Base-by-base conservation (phyloP, 2,113 vertebrate genomes). In the Cercocebus atys region DNA sequence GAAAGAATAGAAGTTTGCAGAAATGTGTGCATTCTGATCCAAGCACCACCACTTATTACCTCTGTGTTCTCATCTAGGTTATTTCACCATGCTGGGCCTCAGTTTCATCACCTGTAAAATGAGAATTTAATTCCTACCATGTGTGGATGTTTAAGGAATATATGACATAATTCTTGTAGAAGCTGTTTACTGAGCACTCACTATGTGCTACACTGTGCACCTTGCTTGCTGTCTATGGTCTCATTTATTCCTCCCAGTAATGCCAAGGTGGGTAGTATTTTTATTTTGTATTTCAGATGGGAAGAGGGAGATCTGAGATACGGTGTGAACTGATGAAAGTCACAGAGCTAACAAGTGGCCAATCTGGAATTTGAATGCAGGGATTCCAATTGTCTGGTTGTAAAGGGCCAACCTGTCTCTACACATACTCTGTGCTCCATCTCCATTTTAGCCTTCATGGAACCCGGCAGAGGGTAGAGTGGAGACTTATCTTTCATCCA, bases 11-110 rank as follows among this genome's bases (percentile, higher is more conserved):
- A 43, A 25, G 72, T 2, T 20, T 25, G 14, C 10, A 27, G 32
- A 82, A 70, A 23, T 3, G 55, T n/a, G 30, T 83, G 9, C 14
- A 1, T 8, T 52, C 38, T 18, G n/a, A 22, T n/a, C 25, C 1
- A 2, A n/a, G 52, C 43, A 18, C 32, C 1, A 10, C 7, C 12
- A 1, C 4, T 5, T 66, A 5, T 55, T 30, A 1, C 0, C 4
- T 30, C 32, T 61, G 35, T 17, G 32, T 17, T 70, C 61, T 57
- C 8, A 3, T 13, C 1, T 13, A 27, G 59, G 12, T 11, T 23
- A 5, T 73, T n/a, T 79, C 14, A 12, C 38, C 25, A 0, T 59
- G 55, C 52, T 32, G 18, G 38, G 13, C 40, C 27, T 68, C 78
- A 17, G 16, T 50, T 30, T 32, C 2, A 35, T 43, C 20, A 13